phyloP scores from a whole-genome alignment of 2,888 invertebrate species.

The Cataglyphis albicans region DNA sequence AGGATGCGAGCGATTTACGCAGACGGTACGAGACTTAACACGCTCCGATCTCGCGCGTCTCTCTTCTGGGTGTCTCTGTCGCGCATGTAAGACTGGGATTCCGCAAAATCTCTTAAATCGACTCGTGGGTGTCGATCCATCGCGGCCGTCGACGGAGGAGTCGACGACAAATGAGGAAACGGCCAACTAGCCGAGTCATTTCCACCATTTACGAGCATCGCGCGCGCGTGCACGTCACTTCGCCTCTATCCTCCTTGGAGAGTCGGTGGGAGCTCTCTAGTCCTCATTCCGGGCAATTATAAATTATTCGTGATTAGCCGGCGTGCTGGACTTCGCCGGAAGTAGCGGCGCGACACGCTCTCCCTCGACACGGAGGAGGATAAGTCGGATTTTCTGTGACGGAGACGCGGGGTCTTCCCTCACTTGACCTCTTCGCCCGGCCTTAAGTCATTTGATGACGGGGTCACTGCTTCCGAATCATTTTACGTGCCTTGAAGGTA shows the following conservation, averaged over 20 bases:
- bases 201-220: slow-evolving; percentile 76
- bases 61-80: slow-evolving; percentile 57
- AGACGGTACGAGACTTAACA: slow-evolving; percentile 43
- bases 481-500: slow-evolving; percentile 15
- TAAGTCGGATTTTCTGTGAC: slow-evolving; percentile 50
- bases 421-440: slow-evolving; percentile 21
- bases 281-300: slow-evolving; percentile 75
- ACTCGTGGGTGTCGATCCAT: slow-evolving; percentile 83
- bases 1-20: slow-evolving; percentile 84
- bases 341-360: slow-evolving; percentile 50
- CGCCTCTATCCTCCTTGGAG: slow-evolving; percentile 60
- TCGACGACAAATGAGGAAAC: slow-evolving; percentile 83
- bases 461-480: slow-evolving; percentile 41
- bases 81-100: slow-evolving; percentile 77
- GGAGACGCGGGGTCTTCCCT: slow-evolving; percentile 14
- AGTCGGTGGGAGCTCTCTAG: slow-evolving; percentile 59
- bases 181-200: slow-evolving; percentile 83
- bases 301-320: slow-evolving; percentile 69
- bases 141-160: slow-evolving; percentile 61
- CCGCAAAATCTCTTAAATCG: slow-evolving; percentile 85
- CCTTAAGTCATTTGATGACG: not conserved
- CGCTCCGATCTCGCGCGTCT: slow-evolving; percentile 61
- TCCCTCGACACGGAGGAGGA: slow-evolving; percentile 25
- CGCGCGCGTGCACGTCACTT: slow-evolving; percentile 52
- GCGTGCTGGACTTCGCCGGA: slow-evolving; percentile 64